Evolutionary conservation across 2,113 vertebrate genomes (phyloP), one percentile per base, ranked within the genome.

Genomic region (Scopus umbretta): DNA sequence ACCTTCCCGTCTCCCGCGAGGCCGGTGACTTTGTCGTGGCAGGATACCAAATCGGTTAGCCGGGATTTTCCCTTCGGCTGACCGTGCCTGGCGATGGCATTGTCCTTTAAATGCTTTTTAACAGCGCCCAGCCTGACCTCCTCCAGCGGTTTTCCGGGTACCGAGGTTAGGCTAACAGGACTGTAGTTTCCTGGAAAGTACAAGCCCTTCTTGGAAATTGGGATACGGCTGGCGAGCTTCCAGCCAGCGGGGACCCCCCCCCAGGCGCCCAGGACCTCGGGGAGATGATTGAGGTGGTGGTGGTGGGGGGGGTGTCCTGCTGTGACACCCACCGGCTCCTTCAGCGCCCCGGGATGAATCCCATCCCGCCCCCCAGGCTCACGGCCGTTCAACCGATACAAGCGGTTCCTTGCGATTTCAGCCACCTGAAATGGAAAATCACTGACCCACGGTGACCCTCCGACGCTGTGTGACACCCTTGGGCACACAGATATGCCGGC

Each of bases 31-130:
- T 75, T 12, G 7, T 2, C 18, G 10, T 6, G 53, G 32, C 5
- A 2, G 63, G 72, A 16, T 9, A 43, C 19, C 5, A 6, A 52
- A 84, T 6, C 43, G 9, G 63, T 62, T 2, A 19, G 63, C 16
- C 0, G 0, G 40, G 76, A 65, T 45, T 65, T 74, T 29, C 49
- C 15, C 34, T 9, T 23, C 0, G 0, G 26, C 11, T 11, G 45
- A 34, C 59, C 7, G 9, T 8, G 40, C 22, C 32, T 17, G n/a
- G 20, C 2, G 1, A 4, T 32, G 52, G 21, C 53, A 7, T 8
- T 19, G 49, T 11, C n/a, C 81, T 80, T 56, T 27, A 19, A 36
- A 19, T 9, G 4, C 62, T 40, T 45, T 59, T 38, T 45, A 8
- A 11, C 2, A 36, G 18, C 20, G 15, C 16, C n/a, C 27, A 10